Evolutionary conservation across 2,113 vertebrate genomes (phyloP).

Genomic region (Regulus satrapa): DNA sequence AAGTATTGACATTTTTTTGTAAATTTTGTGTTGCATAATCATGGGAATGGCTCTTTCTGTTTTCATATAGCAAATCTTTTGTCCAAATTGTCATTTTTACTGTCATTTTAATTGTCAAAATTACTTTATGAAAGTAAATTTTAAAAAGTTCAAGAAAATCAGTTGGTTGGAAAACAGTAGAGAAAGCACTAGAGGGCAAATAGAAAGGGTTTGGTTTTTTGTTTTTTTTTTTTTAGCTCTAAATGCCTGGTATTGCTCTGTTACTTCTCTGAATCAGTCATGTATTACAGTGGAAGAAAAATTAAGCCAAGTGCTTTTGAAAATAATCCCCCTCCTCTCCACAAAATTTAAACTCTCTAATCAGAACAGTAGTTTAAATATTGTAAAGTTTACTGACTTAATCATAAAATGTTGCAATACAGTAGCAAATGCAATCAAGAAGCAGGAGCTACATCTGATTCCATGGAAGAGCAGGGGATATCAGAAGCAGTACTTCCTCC

Average conservation of each 20-base stretch:
- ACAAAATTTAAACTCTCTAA: slow-evolving; percentile 19
- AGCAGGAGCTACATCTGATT: background rate
- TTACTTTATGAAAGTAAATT: background rate
- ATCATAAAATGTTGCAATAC: slow-evolving; percentile 54
- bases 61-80: background rate
- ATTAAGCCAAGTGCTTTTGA: slow-evolving; percentile 17
- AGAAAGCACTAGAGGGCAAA: background rate
- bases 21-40: background rate
- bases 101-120: no score
- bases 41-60: background rate
- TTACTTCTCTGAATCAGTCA: background rate
- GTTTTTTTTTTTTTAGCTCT: background rate
- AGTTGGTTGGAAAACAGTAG: background rate
- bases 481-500: background rate
- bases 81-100: background rate
- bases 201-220: background rate
- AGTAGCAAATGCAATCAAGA: slow-evolving; percentile 32
- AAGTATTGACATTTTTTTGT: background rate
- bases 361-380: slow-evolving; percentile 38
- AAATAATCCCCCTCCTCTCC: background rate
- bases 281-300: background rate
- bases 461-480: background rate
- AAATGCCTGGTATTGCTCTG: background rate
- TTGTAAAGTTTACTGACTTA: slow-evolving; percentile 50
- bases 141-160: background rate